Base-by-base conservation (phyloP, 2,113 vertebrate genomes). In the Sprattus sprattus region DNA sequence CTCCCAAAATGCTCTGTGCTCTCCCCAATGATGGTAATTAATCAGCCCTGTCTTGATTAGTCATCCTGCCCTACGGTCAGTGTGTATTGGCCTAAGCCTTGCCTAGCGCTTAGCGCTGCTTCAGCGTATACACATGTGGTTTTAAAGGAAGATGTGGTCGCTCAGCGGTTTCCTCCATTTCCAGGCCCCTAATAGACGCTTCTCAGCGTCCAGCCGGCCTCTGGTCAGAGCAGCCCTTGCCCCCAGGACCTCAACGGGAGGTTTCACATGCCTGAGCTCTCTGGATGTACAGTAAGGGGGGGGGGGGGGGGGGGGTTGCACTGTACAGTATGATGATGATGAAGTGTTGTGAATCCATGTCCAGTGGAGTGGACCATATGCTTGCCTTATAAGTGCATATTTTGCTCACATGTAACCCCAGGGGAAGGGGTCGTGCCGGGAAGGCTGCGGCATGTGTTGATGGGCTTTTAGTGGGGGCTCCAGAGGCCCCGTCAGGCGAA, bases 11-110 rank as follows among this genome's bases (percentile, higher is more conserved):
- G 25, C 83, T 83, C 22, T 81, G 20, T 60, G 71, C 9, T 2
- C 18, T 64, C 84, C 71, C 91, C 91, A 88, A 89, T 89, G 85
- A 91, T 86, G 10, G 32, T 80, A 83, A 91, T 93, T 89, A 88
- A 89, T 94, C 89, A 91, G 32, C 71, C 15, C 3, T 39, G 32
- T 44, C 71, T 78, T 28, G 13, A 44, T 39, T 78, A 44, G 71
- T 2, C 10, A 4, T 13, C 71, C 71, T 32, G 71, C 25, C 71
- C 28, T 78, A 15, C 13, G 13, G 32, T 44, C 9, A 0, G 71
- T 15, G 3, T 15, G 25, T 5, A 13, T 32, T 78, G 71, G 71
- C 71, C 71, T 39, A 10, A 71, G 7, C 22, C 60, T 6, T 67
- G 60, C n/a, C 28, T 1, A 13, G 71, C 28, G 32, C 71, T 32